Evolutionary conservation across 2,113 vertebrate genomes (phyloP), one percentile per base, ranked within the genome.

Genomic region (Eira barbara): DNA sequence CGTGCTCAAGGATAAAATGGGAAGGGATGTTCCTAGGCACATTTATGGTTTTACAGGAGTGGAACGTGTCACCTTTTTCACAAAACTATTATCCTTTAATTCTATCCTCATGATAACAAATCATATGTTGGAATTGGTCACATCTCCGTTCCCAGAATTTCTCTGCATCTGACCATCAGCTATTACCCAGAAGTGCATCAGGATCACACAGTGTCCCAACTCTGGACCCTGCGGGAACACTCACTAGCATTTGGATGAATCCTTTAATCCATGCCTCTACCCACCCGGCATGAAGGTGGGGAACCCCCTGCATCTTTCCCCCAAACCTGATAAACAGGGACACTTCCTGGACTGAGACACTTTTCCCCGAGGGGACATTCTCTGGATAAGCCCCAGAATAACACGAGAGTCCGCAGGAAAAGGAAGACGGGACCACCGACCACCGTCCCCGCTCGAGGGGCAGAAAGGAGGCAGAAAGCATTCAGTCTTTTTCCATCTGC

Each of bases 251-350:
- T 47, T 59, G 42, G 14, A 47, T 7, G 4, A 61, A 31, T 73
- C n/a, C 47, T 31, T 61, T 42, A 8, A 49, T 18, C 25, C 65
- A 9, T 1, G 20, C 11, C 59, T 8, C 36, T 20, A 2, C 36
- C n/a, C 45, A 42, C 57, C 52, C 25, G 3, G 13, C 57, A 45
- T 13, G 61, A 67, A 45, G 21, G 59, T 12, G 34, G 8, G 27
- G 23, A 12, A 34, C 34, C 14, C 25, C 1, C 0, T 4, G 20
- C 45, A 29, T 3, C 3, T 17, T 17, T 1, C 63, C 27, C 27
- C 6, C 4, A 5, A 12, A 4, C n/a, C 73, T 18, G 0, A 31
- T 5, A 6, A 23, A n/a, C 39, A 21, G 52, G 10, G 12, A 65
- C 15, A 17, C 11, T 29, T n/a, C 63, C 65, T 6, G 34, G 29